Conservation (phyloP, 2,888 invertebrate species). For the Sylvicola cinctus region DNA sequence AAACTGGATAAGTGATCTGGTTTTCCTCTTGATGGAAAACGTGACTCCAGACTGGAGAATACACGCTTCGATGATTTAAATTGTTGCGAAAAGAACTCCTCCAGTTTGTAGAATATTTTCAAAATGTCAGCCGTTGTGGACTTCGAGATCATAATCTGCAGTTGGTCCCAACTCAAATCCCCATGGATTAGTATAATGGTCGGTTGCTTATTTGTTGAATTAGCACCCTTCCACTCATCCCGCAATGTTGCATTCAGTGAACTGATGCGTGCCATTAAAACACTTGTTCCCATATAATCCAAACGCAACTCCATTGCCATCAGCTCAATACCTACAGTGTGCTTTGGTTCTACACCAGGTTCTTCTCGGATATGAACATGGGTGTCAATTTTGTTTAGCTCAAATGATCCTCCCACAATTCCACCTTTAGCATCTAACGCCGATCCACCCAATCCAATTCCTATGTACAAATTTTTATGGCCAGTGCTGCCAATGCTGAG, state of each 20-base stretch:
- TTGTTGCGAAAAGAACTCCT: slow-evolving; percentile 96
- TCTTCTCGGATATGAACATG: slow-evolving; percentile 80
- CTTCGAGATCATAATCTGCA: slow-evolving; percentile 91
- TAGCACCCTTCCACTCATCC: slow-evolving; percentile 62
- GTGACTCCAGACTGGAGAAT: slow-evolving; percentile 49
- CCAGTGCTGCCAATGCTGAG: slow-evolving; percentile 86
- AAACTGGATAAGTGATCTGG: neutral
- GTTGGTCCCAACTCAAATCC: slow-evolving; percentile 83
- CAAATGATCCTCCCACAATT: slow-evolving; percentile 90
- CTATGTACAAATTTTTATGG: slow-evolving; percentile 80
- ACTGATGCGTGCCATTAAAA: slow-evolving; percentile 76
- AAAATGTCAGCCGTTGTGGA: slow-evolving; percentile 91
- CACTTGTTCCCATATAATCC: slow-evolving; percentile 97
- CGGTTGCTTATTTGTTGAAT: slow-evolving; percentile 30
- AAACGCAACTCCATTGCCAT: slow-evolving; percentile 74
- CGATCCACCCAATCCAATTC: slow-evolving; percentile 72
- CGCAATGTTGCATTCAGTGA: slow-evolving; percentile 56
- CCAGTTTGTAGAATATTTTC: slow-evolving; percentile 91
- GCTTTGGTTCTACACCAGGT: slow-evolving; percentile 73
- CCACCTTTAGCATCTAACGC: slow-evolving; percentile 91
- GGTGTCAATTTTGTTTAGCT: slow-evolving; percentile 72
- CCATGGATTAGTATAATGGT: slow-evolving; percentile 85
- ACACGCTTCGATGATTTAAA: slow-evolving; percentile 89
- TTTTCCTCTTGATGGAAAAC: slow-evolving; percentile 11
- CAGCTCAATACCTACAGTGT: slow-evolving; percentile 61